A percentile compares a stretch with the other conserved stretches of the same genome.
phyloP scores from a whole-genome alignment of 2,113 vertebrate species.

The Scopus umbretta region DNA sequence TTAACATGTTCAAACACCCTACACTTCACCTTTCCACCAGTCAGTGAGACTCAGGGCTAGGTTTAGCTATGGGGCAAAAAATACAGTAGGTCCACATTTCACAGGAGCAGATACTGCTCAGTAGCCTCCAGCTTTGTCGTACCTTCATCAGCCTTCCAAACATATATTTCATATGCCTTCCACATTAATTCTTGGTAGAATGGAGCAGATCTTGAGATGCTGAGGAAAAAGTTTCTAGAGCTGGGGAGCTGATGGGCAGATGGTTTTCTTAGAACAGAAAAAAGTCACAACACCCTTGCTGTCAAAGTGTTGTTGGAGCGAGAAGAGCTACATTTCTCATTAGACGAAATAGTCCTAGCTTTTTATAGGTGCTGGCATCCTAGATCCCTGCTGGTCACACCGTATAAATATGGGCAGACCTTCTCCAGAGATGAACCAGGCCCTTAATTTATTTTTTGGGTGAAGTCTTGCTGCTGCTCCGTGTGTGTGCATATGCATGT shows the following conservation, averaged over 20 bases:
- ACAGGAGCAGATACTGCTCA: background rate
- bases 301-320: background rate
- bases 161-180: background rate
- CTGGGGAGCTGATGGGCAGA: background rate
- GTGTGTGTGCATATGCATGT: background rate
- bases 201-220: background rate
- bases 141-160: background rate
- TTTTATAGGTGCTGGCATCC: background rate
- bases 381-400: background rate
- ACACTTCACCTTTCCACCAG: background rate
- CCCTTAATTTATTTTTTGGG: background rate
- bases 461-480: background rate
- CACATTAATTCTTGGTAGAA: background rate
- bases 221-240: background rate
- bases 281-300: background rate
- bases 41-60: background rate
- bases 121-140: background rate
- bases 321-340: background rate
- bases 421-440: background rate
- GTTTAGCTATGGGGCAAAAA: background rate
- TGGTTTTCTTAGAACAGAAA: background rate
- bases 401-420: background rate
- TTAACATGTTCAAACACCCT: background rate
- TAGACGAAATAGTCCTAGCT: background rate
- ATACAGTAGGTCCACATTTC: background rate